Conservation (phyloP, 2,888 invertebrate species). For the Drosophila pegasa region DNA sequence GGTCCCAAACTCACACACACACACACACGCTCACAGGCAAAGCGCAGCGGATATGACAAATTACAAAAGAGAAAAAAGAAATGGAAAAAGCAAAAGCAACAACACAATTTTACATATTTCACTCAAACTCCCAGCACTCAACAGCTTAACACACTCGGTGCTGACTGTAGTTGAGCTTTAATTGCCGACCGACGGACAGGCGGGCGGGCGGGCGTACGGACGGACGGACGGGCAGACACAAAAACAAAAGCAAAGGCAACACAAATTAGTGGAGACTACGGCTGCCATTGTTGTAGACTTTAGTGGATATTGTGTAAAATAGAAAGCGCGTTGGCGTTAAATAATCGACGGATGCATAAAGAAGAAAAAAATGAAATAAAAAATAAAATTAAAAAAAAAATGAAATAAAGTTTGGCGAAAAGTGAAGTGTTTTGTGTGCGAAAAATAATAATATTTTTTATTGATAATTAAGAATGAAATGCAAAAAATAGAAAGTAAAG, state of each 20-base stretch:
- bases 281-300: constrained; percentile 40
- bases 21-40: constrained; percentile 30
- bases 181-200: constrained; percentile 44
- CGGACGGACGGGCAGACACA: constrained; percentile 20
- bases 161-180: constrained; percentile 50
- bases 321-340: constrained; percentile 70
- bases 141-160: constrained; percentile 21
- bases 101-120: constrained; percentile 51
- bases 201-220: constrained; percentile 19
- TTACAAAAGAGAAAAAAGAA: constrained; percentile 43
- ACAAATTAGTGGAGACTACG: constrained; percentile 35
- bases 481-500: not conserved
- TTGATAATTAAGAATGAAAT: constrained; percentile 17
- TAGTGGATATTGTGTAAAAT: constrained; percentile 44
- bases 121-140: constrained; percentile 43
- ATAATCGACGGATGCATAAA: constrained; percentile 35
- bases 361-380: constrained; percentile 23
- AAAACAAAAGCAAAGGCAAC: constrained; percentile 30
- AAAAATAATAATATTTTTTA: constrained; percentile 1
- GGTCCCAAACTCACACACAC: constrained; percentile 10
- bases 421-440: constrained; percentile 27
- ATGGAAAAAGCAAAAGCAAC: constrained; percentile 23
- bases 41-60: constrained; percentile 71
- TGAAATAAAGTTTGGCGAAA: constrained; percentile 20
- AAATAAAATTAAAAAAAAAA: not conserved